A percentile compares a stretch with the other conserved stretches of the same genome.
phyloP scores from a whole-genome alignment of 2,888 invertebrate species.

The Parapristionchus giblindavisi region DNA sequence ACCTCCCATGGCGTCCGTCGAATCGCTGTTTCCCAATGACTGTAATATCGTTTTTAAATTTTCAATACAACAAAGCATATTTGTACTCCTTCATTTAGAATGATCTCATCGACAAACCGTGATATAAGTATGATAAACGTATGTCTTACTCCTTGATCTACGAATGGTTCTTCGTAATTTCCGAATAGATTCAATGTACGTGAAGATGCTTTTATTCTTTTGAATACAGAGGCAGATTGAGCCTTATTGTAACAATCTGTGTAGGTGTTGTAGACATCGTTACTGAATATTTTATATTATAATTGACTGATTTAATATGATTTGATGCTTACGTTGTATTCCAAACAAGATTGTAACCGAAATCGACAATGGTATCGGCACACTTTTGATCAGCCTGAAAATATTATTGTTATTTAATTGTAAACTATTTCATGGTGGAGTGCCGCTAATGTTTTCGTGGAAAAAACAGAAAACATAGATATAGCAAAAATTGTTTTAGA shows the following conservation, averaged over 20 bases:
- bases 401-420: not conserved
- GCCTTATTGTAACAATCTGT: conserved; percentile 51
- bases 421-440: not conserved
- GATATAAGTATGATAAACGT: too few species aligned
- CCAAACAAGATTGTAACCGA: conserved; percentile 50
- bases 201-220: not conserved
- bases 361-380: conserved; percentile 49
- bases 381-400: conserved; percentile 41
- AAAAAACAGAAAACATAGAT: not conserved
- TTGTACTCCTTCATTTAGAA: not conserved
- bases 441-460: not conserved
- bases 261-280: conserved; percentile 62
- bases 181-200: conserved; percentile 41
- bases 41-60: conserved; percentile 33
- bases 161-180: conserved; percentile 48
- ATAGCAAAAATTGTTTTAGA: not conserved
- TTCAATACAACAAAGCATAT: too few species aligned
- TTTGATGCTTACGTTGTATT: conserved; percentile 40
- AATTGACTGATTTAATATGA: not conserved
- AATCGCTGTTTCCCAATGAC: conserved; percentile 47
- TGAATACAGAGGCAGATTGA: not conserved
- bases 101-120: not conserved
- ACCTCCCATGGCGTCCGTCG: conserved; percentile 52
- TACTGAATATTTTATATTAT: conserved; percentile 42
- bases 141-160: conserved; percentile 54